Percentiles rank a stretch among this genome's conserved stretches.
Evolutionary conservation across 2,113 vertebrate species (phyloP).

Genomic region (Triplophysa tibetana): DNA sequence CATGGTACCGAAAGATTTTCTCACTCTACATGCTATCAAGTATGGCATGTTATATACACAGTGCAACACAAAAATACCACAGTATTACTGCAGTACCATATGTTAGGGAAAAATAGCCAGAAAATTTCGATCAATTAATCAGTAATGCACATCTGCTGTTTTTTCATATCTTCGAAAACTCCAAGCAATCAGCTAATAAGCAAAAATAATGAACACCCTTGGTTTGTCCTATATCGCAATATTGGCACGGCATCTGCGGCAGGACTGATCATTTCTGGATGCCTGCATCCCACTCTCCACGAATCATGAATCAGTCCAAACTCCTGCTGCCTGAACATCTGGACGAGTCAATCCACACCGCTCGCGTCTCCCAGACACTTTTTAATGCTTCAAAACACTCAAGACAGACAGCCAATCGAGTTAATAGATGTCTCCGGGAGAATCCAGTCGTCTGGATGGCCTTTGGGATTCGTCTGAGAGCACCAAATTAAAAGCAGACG

Average conservation of each 20-base stretch:
- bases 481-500: background rate
- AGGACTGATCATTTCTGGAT: constrained; percentile 41
- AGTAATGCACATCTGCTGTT: constrained; percentile 8
- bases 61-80: background rate
- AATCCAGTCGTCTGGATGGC: background rate
- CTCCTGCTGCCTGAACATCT: constrained; percentile 69
- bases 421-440: background rate
- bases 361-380: constrained; percentile 45
- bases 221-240: constrained; percentile 54
- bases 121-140: constrained; percentile 15
- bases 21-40: background rate
- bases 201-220: constrained; percentile 49
- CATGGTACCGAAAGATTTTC: too few relatives aligned
- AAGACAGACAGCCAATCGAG: background rate
- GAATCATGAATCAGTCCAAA: constrained; percentile 62
- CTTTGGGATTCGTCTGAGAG: background rate
- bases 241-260: constrained; percentile 55
- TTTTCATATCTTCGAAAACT: constrained; percentile 29
- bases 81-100: background rate
- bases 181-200: constrained; percentile 24
- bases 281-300: constrained; percentile 58
- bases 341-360: constrained; percentile 57
- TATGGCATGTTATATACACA: too few relatives aligned
- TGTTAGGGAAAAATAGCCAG: background rate
- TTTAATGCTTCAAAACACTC: constrained; percentile 53